Evolutionary conservation across 2,797 vertebrate genomes (phyloP), one percentile per base, ranked within the genome.

Genomic region (Gobionotothen gibberifrons): DNA sequence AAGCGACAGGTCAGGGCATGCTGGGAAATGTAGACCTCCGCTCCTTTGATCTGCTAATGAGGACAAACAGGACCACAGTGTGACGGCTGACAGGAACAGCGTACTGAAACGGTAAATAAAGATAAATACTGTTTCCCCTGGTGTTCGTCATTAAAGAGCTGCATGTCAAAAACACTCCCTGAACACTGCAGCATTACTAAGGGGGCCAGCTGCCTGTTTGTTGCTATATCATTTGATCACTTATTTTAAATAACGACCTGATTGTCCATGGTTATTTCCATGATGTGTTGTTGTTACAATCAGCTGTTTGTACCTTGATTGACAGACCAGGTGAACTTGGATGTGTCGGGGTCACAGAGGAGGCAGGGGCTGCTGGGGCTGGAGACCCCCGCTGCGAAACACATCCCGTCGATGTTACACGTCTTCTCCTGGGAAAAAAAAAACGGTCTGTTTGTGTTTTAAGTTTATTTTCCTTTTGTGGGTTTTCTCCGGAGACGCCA

Each of bases 361-460:
- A 96, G 94, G 80, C 96, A 97, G 2, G 94, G 93, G 71, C 94
- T 96, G 78, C 94, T 90, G 74, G 94, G 94, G 69, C 90, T 96
- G 83, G 91, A 66, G 42, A 93, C 93, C 76, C 94, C 94, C 60
- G 93, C 90, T 14, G 85, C 81, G 10, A 96, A 96, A 87, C 95
- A 96, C 92, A 95, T 90, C 77, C 96, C 96, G 5, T 96, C 95
- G 74, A 96, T 96, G 84, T 91, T 96, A 55, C 96, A 96, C 0
- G 93, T 94, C 64, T 86, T 90, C 78, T 96, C 95, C 96, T 97
- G 87, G 13, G 15, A 57, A 67, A 64, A 10, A 79, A n/a, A 8
- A 4, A 56, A 7, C 76, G 63, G 47, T 73, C 58, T 36, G 54
- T 63, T 62, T 59, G 51, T 58, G 29, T 51, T 0, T 36, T 65